Evolutionary conservation across 2,797 vertebrate genomes (phyloP), one percentile per base, ranked within the genome.

Genomic region (Xenentodon cancila): DNA sequence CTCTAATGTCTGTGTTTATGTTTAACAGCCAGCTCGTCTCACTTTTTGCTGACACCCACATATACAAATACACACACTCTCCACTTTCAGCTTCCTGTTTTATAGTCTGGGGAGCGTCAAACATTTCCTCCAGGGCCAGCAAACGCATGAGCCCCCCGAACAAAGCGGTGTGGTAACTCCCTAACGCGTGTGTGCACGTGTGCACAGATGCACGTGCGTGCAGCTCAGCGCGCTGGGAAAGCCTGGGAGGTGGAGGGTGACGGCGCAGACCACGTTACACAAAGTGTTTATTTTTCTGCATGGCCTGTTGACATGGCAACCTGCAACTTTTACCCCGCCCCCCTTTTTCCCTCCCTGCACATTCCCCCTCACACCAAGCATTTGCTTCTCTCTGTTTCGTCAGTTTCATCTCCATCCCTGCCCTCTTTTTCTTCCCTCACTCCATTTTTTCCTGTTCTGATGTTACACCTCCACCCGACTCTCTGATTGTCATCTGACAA

Each of bases 401-500:
- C 27, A 9, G n/a, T 52, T 58, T 34, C 42, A 21, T 17, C 51
- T 34, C 46, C 18, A 34, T 55, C n/a, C n/a, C 32, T 18, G 16
- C 37, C 34, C 11, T 37, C 12, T 11, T 61, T 37, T 53, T 71
- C 32, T 19, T 6, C 21, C 42, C 20, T 34, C 9, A 52, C 20
- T 32, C 50, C 19, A 21, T 18, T 46, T 44, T 46, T 54, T 5
- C 44, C 13, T 22, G 47, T 9, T 49, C 45, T 47, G 37, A 43
- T 68, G 34, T 80, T 81, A 84, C 68, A 73, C 79, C 73, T 81
- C 68, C 50, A 44, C 53, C 59, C 50, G 27, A 73, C 71, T 74
- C 46, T 49, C 54, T 43, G 53, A 64, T 61, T 53, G 82, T 91
- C 92, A 92, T 93, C 90, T 92, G 92, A 92, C 84, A 89, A 82